A percentile compares a stretch with the other conserved stretches of the same genome.
These are phyloP conservation scores for Halocynthia roretzi DNA, from an alignment of 23 tunicate genomes.

Conservation along the genomic window DNA sequence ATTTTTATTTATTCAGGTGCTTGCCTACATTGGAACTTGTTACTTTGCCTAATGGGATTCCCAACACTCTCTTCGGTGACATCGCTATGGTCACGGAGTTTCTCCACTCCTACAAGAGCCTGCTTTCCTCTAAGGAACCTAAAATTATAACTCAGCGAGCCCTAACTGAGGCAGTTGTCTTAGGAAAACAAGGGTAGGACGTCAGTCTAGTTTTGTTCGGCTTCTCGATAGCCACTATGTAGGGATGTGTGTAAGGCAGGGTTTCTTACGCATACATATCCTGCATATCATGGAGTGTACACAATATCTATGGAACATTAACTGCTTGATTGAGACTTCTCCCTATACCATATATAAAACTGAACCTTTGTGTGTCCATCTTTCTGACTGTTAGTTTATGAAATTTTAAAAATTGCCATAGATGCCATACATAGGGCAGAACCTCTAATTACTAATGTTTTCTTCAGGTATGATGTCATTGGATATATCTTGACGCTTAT, in stretches of 20 bases:
- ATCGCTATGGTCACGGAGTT: conserved; percentile 75
- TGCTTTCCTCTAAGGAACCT: conserved; percentile 50
- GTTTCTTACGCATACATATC: no score
- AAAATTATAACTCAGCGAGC: conserved; percentile 36
- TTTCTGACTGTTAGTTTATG: no score
- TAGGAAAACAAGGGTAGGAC: conserved; percentile 57
- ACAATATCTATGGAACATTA: no score
- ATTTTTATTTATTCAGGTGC: conserved; percentile 18
- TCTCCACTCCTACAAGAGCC: conserved; percentile 49
- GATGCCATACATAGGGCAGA: no score
- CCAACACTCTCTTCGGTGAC: conserved; percentile 60
- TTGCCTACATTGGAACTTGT: conserved; percentile 43
- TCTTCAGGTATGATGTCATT: conserved; percentile 36
- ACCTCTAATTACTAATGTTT: neutral
- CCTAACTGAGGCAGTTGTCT: conserved; percentile 46
- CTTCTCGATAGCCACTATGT: no score
- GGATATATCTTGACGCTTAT: conserved; percentile 43
- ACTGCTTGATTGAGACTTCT: no score
- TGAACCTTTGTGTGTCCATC: no score
- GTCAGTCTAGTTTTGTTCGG: no score
- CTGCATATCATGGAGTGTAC: no score
- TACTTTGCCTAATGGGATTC: conserved; percentile 36
- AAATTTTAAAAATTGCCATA: no score
- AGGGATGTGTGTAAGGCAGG: no score
- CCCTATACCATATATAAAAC: no score